Conservation (phyloP, 2,797 vertebrate genomes). For the Silurus lanzhouensis region DNA sequence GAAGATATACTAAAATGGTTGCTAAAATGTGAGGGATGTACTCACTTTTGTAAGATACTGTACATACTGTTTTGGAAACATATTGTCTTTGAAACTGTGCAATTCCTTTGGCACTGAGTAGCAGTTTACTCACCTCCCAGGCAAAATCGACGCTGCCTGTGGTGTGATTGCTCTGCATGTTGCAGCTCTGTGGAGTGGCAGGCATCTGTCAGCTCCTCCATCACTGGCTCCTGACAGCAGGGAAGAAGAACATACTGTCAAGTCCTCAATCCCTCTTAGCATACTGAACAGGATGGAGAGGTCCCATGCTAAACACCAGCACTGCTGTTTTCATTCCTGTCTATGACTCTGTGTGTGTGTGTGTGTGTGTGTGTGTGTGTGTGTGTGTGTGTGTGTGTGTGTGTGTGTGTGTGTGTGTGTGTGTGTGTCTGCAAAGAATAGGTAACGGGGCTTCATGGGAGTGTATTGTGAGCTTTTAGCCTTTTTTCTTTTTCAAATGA, state of each 20-base stretch:
- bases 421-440: neutral
- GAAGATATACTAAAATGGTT: too few species aligned
- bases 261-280: constrained; percentile 34
- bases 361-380: neutral
- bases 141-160: constrained; percentile 20
- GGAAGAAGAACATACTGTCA: constrained; percentile 47
- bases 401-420: constrained; percentile 6
- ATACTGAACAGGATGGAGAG: constrained; percentile 42
- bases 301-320: constrained; percentile 42
- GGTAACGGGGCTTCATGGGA: too few species aligned
- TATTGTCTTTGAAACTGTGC: neutral
- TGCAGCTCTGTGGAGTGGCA: constrained; percentile 34
- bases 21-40: too few species aligned
- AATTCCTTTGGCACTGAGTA: constrained; percentile 12
- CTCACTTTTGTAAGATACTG: too few species aligned
- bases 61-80: neutral
- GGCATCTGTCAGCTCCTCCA: constrained; percentile 51
- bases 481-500: neutral
- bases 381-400: too few species aligned
- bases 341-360: constrained; percentile 9
- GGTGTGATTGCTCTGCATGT: constrained; percentile 42
- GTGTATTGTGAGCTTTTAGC: neutral
- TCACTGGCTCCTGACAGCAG: constrained; percentile 57
- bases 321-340: constrained; percentile 6
- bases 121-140: constrained; percentile 13